phyloP scores from a whole-genome alignment of 2,888 invertebrate species.

The Thymelicus lineola region DNA sequence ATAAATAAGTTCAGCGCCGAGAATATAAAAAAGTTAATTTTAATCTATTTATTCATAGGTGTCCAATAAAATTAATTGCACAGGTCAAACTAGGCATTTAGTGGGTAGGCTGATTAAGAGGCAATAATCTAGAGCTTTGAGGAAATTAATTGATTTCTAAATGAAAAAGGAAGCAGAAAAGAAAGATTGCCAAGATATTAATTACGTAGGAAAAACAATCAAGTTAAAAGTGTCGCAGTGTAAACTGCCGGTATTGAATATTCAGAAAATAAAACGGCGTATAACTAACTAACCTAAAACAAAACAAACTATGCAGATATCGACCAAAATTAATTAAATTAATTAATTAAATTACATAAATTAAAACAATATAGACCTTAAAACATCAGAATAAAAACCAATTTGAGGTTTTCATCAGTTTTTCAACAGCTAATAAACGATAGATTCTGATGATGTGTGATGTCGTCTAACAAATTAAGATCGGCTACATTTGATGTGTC shows the following conservation, averaged over 20 bases:
- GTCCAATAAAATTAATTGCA: neutral
- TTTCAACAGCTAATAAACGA: slow-evolving; percentile 1
- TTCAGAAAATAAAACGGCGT: slow-evolving; percentile 31
- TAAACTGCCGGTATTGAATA: slow-evolving; percentile 24
- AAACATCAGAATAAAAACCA: slow-evolving; percentile 1
- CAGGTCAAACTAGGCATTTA: slow-evolving; percentile 3
- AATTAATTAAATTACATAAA: no score
- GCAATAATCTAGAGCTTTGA: slow-evolving; percentile 5
- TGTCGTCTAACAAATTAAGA: slow-evolving; percentile 51
- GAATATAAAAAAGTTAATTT: neutral
- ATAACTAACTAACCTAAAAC: slow-evolving; percentile 29
- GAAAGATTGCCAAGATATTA: slow-evolving; percentile 27
- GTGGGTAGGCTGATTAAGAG: slow-evolving; percentile 7
- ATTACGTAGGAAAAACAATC: slow-evolving; percentile 30
- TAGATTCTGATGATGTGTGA: slow-evolving; percentile 36
- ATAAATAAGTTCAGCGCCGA: neutral
- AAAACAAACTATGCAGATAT: slow-evolving; percentile 10
- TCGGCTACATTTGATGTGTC: slow-evolving; percentile 58
- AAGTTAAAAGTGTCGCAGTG: slow-evolving; percentile 35
- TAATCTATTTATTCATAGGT: neutral
- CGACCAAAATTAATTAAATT: neutral
- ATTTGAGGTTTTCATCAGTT: neutral
- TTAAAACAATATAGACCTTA: slow-evolving; percentile 22
- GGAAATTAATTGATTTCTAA: slow-evolving; percentile 13
- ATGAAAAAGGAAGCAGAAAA: slow-evolving; percentile 8